Evolutionary conservation across 2,888 invertebrate genomes (phyloP).

Genomic region (Choreutis nemorana): DNA sequence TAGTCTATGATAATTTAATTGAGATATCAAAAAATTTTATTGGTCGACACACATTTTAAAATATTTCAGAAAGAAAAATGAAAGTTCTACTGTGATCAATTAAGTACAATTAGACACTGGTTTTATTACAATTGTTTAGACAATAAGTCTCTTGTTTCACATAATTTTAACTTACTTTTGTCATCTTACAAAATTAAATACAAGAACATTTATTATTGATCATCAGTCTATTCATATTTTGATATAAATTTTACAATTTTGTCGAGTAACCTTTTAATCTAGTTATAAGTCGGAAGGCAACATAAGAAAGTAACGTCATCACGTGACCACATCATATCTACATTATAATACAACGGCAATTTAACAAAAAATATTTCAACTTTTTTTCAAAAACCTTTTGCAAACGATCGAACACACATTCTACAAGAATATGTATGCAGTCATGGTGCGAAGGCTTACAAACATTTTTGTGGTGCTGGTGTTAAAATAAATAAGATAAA

Average conservation of each 20-base stretch:
- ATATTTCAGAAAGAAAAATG: slow-evolving; percentile 57
- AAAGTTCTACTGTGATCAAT: slow-evolving; percentile 52
- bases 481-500: slow-evolving; percentile 59
- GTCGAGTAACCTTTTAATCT: slow-evolving; percentile 57
- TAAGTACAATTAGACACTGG: slow-evolving; percentile 53
- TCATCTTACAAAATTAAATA: slow-evolving; percentile 65
- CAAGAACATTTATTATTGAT: slow-evolving; percentile 61
- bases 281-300: slow-evolving; percentile 48
- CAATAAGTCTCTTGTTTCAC: slow-evolving; percentile 35
- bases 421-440: slow-evolving; percentile 16
- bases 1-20: slow-evolving; percentile 33
- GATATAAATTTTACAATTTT: slow-evolving; percentile 63
- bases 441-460: slow-evolving; percentile 21
- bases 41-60: slow-evolving; percentile 22
- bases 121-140: slow-evolving; percentile 31
- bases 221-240: slow-evolving; percentile 65
- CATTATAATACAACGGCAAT: slow-evolving; percentile 43
- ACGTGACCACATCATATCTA: slow-evolving; percentile 47
- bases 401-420: slow-evolving; percentile 22
- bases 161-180: slow-evolving; percentile 61
- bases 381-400: slow-evolving; percentile 21
- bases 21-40: slow-evolving; percentile 59
- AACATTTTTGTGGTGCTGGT: slow-evolving; percentile 20
- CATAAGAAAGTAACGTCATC: slow-evolving; percentile 45
- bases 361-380: slow-evolving; percentile 48